Conservation (phyloP, 2,113 vertebrate genomes). For the Coreoperca whiteheadi region DNA sequence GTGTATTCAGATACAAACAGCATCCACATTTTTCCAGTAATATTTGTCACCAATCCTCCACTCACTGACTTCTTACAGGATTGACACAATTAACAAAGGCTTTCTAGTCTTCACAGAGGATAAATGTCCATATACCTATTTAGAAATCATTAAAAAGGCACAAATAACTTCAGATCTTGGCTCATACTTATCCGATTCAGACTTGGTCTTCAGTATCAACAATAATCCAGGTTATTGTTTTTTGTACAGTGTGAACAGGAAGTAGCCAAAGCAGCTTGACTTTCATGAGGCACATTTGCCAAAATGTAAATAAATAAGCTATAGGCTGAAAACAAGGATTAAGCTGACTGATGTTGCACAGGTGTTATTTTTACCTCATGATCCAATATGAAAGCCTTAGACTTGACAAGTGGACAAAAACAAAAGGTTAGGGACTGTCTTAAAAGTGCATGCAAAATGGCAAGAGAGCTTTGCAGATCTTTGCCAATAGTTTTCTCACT, state of each 20-base stretch:
- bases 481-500: background rate
- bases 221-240: background rate
- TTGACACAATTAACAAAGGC: no score
- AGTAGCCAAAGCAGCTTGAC: background rate
- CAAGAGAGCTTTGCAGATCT: background rate
- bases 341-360: background rate
- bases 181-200: background rate
- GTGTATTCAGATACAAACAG: background rate
- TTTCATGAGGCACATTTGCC: background rate
- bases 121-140: background rate
- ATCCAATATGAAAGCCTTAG: background rate
- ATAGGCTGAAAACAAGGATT: background rate
- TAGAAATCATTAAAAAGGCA: background rate
- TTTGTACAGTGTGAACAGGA: background rate
- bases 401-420: background rate
- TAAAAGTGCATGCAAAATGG: background rate
- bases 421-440: background rate
- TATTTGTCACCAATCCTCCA: background rate
- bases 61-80: no score
- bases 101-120: background rate
- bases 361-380: background rate
- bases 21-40: background rate
- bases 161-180: background rate
- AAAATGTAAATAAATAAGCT: background rate
- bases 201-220: background rate